A percentile compares a stretch with the other conserved stretches of the same genome.
These are phyloP conservation scores for Aspidapion aeneum DNA, from an alignment of 2,888 invertebrate genomes.

Conservation along the genomic window DNA sequence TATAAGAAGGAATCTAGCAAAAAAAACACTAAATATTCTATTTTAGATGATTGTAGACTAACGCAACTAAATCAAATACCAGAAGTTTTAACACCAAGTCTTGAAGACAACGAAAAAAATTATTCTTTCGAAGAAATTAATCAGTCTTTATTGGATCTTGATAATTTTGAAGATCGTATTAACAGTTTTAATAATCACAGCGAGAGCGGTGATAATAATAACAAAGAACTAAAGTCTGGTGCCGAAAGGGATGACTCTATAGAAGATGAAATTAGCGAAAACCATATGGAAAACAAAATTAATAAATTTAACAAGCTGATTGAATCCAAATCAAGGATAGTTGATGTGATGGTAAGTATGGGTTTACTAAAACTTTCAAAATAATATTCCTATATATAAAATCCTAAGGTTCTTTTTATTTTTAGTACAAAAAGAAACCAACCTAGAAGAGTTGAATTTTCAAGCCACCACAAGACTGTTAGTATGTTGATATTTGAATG, in stretches of 20 bases:
- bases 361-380: too few relatives aligned
- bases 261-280: background rate
- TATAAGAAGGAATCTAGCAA: too few relatives aligned
- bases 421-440: too few relatives aligned
- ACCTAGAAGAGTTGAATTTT: too few relatives aligned
- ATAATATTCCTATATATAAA: too few relatives aligned
- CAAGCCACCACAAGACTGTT: too few relatives aligned
- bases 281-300: background rate
- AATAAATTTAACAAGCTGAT: background rate
- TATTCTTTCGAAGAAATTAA: background rate
- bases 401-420: too few relatives aligned
- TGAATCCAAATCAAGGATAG: constrained; percentile 27
- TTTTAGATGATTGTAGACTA: constrained; percentile 4
- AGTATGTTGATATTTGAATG: too few relatives aligned
- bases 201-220: background rate
- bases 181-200: background rate
- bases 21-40: too few relatives aligned
- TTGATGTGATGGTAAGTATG: constrained; percentile 31
- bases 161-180: background rate
- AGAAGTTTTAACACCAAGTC: constrained; percentile 4
- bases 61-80: constrained; percentile 1
- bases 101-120: background rate
- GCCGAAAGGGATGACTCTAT: background rate
- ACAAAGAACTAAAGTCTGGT: background rate
- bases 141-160: background rate